A percentile compares a stretch with the other conserved stretches of the same genome.
Evolutionary conservation across 1,140 invertebrate species (phyloP).

Genomic region (Meteorus sp.): DNA sequence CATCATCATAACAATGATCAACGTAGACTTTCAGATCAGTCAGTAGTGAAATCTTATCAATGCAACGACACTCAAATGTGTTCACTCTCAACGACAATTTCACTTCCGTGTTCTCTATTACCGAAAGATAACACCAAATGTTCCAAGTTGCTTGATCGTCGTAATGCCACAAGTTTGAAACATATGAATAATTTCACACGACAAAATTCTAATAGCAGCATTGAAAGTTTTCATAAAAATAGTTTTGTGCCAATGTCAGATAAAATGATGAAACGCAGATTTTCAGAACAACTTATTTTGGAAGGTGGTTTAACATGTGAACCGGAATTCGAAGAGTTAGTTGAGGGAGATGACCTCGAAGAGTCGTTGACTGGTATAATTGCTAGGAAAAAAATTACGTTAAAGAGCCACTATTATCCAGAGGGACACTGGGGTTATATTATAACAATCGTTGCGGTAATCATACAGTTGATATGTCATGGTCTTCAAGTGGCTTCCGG

Average conservation of each 20-base stretch:
- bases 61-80: neutral
- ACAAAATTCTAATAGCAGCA: constrained; percentile 18
- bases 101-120: neutral
- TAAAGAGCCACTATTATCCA: constrained; percentile 72
- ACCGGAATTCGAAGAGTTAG: constrained; percentile 37
- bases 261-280: constrained; percentile 45
- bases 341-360: constrained; percentile 33
- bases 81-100: neutral
- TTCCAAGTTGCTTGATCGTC: neutral
- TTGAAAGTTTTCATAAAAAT: constrained; percentile 23
- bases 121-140: neutral
- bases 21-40: constrained; percentile 38
- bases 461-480: constrained; percentile 67
- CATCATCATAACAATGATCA: constrained; percentile 13
- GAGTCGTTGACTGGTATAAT: constrained; percentile 44
- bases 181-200: neutral
- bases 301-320: constrained; percentile 38
- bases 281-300: constrained; percentile 47
- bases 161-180: neutral
- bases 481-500: constrained; percentile 67
- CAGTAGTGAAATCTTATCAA: constrained; percentile 14
- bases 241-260: constrained; percentile 36
- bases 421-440: constrained; percentile 82
- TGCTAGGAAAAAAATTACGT: constrained; percentile 54
- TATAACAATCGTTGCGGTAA: constrained; percentile 65